Evolutionary conservation across 2,113 vertebrate species (phyloP), one percentile per base, ranked within the genome.

Genomic region (Cynoglossus semilaevis): DNA sequence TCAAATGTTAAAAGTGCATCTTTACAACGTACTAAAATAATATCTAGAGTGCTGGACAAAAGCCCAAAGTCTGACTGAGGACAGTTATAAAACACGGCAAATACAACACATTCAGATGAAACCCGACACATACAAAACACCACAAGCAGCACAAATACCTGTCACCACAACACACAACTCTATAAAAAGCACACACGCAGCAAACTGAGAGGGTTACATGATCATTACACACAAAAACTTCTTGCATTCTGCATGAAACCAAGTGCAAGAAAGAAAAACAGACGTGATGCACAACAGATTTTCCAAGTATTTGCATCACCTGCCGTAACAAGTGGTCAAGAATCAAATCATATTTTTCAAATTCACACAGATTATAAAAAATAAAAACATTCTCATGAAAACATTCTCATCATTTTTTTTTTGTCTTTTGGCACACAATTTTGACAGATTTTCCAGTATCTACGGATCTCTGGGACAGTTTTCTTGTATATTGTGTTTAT

Each of bases 11-110:
- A 6, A 29, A 6, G 22, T 29, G 22, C 22, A n/a, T n/a, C n/a
- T n/a, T n/a, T n/a, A n/a, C n/a, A n/a, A n/a, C n/a, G 45, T 34
- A 58, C 9, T 7, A 15, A 54, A 38, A 18, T 22, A 15, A 15
- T 36, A 35, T 41, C 10, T 62, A 15, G 12, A 43, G 8, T 15
- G 16, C 49, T 44, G 36, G 9, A 54, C 12, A 50, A 51, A 81
- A 51, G 63, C 77, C 74, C 79, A 76, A n/a, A n/a, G 63, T 79
- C 72, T 80, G 77, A 81, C 58, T 58, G 47, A 62, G 42, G 17
- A 67, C 15, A 51, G 76, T 35, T 62, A 63, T 0, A 50, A 38
- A 22, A 8, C 15, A 60, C 54, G 22, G 42, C 66, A 18, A 44
- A 35, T 54, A 40, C 5, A 46, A 11, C 11, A 65, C 54, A 22